A percentile compares a stretch with the other conserved stretches of the same genome.
These are phyloP conservation scores for Accipiter cooperii DNA, from an alignment of 2,113 vertebrate species.

Conservation along the genomic window DNA sequence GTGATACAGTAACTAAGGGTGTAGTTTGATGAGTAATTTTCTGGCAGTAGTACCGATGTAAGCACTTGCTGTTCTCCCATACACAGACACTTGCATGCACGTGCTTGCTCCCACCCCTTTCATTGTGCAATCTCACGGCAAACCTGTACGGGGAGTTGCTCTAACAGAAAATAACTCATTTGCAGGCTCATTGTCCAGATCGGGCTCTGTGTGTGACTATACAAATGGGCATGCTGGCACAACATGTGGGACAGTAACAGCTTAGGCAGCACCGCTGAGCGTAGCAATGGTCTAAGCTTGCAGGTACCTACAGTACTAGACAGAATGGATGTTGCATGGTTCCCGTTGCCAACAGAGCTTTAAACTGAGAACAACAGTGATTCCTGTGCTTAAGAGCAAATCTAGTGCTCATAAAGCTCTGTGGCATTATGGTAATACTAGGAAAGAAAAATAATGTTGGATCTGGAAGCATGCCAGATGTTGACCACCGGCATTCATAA, in stretches of 20 bases:
- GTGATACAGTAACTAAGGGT: conserved; percentile 32
- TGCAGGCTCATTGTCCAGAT: not conserved
- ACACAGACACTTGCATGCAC: not conserved
- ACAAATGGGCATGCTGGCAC: not conserved
- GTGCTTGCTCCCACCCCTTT: conserved; percentile 3
- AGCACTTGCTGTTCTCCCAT: not conserved
- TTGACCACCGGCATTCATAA: not conserved
- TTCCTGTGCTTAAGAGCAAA: not conserved
- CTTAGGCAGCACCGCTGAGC: not conserved
- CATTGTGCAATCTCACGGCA: not conserved
- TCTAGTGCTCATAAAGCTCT: not conserved
- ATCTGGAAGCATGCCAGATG: not conserved
- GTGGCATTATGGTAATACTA: not conserved
- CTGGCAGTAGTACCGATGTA: not conserved
- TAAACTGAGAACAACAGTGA: not conserved
- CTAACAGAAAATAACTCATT: not conserved
- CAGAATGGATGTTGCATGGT: not conserved
- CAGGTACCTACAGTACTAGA: not conserved
- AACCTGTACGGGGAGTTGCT: not conserved
- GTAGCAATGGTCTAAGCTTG: not conserved
- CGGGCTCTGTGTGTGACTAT: not conserved
- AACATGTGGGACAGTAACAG: not conserved
- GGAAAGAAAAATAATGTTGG: not conserved
- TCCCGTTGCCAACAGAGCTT: not conserved
- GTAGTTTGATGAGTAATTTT: conserved; percentile 22